A percentile compares a stretch with the other conserved stretches of the same genome.
Conservation (phyloP, 2,113 vertebrate species). For the Scolopax mira region DNA sequence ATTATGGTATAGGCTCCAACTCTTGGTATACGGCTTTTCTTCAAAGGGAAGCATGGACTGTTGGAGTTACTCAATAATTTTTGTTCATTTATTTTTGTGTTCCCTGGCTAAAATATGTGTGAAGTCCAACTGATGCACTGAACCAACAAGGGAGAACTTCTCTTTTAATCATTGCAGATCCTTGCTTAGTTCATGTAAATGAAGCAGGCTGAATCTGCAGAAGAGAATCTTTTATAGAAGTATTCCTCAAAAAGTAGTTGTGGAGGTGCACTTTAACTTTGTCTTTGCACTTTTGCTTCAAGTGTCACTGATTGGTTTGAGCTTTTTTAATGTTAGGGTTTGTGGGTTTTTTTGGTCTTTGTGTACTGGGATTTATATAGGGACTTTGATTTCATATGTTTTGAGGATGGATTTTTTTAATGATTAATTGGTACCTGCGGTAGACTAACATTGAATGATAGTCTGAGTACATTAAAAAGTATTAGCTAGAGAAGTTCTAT, state of each 20-base stretch:
- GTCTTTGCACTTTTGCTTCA: background rate
- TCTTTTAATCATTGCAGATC: background rate
- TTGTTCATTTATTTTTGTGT: background rate
- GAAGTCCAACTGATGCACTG: background rate
- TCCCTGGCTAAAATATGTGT: background rate
- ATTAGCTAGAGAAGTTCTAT: background rate
- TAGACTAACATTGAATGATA: background rate
- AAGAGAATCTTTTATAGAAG: background rate
- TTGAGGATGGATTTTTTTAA: background rate
- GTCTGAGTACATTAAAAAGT: background rate
- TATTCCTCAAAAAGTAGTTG: background rate
- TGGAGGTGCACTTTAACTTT: background rate
- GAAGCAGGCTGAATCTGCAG: background rate
- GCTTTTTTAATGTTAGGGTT: fast-evolving
- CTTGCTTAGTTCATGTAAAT: background rate
- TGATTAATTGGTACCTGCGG: background rate
- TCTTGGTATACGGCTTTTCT: background rate
- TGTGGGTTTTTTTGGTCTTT: background rate
- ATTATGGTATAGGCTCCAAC: background rate
- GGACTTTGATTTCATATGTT: background rate
- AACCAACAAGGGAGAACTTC: background rate
- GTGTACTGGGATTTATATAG: background rate
- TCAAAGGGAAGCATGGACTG: background rate
- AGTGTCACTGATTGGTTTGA: background rate
- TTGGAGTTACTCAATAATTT: background rate